Conservation (phyloP, 2,888 invertebrate genomes). For the Deilephila porcellus region DNA sequence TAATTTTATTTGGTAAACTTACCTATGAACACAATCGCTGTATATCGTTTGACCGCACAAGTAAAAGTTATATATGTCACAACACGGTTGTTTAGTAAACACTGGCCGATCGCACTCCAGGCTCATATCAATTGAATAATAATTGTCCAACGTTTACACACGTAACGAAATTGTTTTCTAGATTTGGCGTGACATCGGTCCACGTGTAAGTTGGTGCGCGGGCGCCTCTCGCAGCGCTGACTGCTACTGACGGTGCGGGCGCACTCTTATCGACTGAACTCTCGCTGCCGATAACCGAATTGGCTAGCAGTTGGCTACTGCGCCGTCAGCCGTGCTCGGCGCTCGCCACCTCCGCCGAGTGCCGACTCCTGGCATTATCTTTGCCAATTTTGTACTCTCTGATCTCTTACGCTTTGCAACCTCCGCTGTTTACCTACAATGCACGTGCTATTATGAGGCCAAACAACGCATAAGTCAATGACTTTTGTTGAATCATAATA, state of each 20-base stretch:
- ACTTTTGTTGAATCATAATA: background rate
- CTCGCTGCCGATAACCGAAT: conserved; percentile 72
- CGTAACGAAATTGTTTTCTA: conserved; percentile 47
- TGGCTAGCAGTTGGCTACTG: conserved; percentile 53
- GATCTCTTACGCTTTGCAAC: conserved; percentile 2
- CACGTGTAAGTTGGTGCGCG: conserved; percentile 56
- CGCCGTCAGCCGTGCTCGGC: background rate
- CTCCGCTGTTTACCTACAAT: conserved; percentile 1
- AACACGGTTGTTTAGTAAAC: conserved; percentile 72
- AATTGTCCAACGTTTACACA: conserved; percentile 62
- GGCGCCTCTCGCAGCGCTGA: conserved; percentile 71
- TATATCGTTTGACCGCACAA: conserved; percentile 51
- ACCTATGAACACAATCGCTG: conserved; percentile 36
- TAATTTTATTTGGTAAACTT: conserved; percentile 34
- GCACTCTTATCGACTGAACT: conserved; percentile 73
- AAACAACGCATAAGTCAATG: background rate
- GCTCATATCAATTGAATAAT: conserved; percentile 68
- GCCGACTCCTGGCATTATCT: background rate
- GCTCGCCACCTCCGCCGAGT: background rate
- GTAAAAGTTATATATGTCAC: conserved; percentile 62
- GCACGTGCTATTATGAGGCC: background rate
- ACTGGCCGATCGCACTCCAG: conserved; percentile 56
- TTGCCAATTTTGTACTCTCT: conserved; percentile 1
- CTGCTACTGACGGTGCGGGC: conserved; percentile 55
- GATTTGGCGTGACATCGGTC: conserved; percentile 37